Conservation (phyloP, 2,888 invertebrate genomes). For the Myathropa florea region DNA sequence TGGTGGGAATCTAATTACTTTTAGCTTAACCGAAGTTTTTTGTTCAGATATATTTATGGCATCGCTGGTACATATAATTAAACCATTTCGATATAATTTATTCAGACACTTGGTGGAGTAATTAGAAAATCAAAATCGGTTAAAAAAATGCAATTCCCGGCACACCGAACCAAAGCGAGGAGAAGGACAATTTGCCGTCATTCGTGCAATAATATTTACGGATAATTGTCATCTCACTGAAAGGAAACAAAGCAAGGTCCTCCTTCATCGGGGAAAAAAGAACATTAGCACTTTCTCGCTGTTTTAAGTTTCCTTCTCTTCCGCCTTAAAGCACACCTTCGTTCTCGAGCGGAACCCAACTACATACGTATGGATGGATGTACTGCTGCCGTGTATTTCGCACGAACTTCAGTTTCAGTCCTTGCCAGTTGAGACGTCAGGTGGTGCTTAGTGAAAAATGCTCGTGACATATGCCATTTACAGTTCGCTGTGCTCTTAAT, state of each 20-base stretch:
- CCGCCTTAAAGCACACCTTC: slow-evolving; percentile 1
- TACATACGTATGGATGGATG: not conserved
- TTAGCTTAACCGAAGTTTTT: not conserved
- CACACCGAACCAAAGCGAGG: not conserved
- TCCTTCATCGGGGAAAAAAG: not conserved
- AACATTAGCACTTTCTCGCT: slow-evolving; percentile 32
- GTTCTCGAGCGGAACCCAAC: not conserved
- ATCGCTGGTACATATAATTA: not conserved
- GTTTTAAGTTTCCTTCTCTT: not conserved
- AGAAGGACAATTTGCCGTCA: not conserved
- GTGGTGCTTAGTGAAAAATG: slow-evolving; percentile 21
- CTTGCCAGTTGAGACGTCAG: not conserved
- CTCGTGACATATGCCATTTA: slow-evolving; percentile 60
- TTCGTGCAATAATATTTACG: not conserved
- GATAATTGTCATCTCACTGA: not conserved
- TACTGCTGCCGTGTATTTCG: not conserved
- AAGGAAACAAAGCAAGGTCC: not conserved
- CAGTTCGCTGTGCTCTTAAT: slow-evolving; percentile 44
- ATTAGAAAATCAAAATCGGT: not conserved
- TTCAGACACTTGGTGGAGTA: not conserved
- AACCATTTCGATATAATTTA: not conserved
- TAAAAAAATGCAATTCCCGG: not conserved
- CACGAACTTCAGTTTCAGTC: not conserved
- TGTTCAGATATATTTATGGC: not conserved
- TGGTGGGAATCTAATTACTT: slow-evolving; percentile 29